Evolutionary conservation across 2,888 invertebrate genomes (phyloP).

Genomic region (Lucinisca nassula): DNA sequence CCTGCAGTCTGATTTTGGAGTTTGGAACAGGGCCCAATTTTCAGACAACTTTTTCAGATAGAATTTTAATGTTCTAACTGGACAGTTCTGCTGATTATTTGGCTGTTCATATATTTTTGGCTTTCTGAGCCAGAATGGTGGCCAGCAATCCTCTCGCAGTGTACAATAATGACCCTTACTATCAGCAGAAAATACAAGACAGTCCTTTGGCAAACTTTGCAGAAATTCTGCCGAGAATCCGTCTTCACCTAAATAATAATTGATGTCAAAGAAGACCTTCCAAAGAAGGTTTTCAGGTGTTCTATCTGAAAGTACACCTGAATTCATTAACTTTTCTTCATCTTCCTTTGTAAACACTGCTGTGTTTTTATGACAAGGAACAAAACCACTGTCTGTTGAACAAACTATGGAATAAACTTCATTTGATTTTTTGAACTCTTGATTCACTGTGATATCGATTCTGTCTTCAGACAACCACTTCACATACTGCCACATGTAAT

Average conservation of each 20-base stretch:
- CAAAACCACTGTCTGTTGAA: neutral
- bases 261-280: constrained; percentile 65
- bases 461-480: constrained; percentile 1
- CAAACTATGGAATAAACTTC: neutral
- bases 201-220: constrained; percentile 32
- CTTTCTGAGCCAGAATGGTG: constrained; percentile 3
- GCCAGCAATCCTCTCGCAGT: constrained; percentile 25
- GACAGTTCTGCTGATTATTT: constrained; percentile 39
- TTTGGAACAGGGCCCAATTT: constrained; percentile 51
- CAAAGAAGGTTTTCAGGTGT: constrained; percentile 42
- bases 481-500: constrained; percentile 41
- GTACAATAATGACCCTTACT: constrained; percentile 46
- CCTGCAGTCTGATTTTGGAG: neutral
- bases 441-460: constrained; percentile 39
- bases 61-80: constrained; percentile 48
- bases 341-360: constrained; percentile 13
- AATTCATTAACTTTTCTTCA: constrained; percentile 33
- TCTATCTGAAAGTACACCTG: constrained; percentile 41
- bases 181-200: constrained; percentile 54
- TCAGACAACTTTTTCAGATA: constrained; percentile 49
- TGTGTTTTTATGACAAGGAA: neutral
- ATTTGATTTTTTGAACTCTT: constrained; percentile 39
- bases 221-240: constrained; percentile 27
- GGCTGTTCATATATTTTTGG: constrained; percentile 54
- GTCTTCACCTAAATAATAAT: constrained; percentile 37